These are phyloP conservation scores for Parasteatoda tepidariorum DNA, from an alignment of 1,140 invertebrate species.

Conservation along the genomic window DNA sequence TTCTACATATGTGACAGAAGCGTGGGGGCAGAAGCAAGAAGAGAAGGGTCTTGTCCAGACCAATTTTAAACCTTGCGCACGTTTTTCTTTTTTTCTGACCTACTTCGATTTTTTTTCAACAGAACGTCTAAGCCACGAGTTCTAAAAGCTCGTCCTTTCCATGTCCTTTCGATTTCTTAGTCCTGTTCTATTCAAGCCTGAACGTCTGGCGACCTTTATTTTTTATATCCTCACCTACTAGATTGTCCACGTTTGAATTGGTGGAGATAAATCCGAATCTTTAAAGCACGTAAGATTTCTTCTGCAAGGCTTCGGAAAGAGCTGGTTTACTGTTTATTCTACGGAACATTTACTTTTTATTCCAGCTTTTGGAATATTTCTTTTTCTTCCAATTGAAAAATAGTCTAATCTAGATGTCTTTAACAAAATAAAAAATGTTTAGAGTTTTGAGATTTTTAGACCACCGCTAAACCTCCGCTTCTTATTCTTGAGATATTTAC, in stretches of 20 bases:
- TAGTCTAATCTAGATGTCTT: too few species aligned
- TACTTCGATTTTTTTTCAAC: background rate
- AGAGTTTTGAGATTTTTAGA: too few species aligned
- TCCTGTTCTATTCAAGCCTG: conserved; percentile 5
- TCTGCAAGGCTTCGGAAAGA: background rate
- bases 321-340: background rate
- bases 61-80: conserved; percentile 26
- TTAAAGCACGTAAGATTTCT: background rate
- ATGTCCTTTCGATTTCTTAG: conserved; percentile 20
- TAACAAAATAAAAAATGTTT: too few species aligned
- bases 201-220: background rate
- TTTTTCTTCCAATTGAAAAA: background rate
- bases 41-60: conserved; percentile 1
- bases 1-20: conserved; percentile 20
- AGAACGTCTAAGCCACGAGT: background rate
- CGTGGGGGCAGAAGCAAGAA: background rate
- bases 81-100: background rate
- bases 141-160: conserved; percentile 8
- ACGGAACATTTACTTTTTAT: background rate
- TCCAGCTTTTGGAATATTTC: background rate
- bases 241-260: background rate
- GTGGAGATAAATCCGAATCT: conserved; percentile 9
- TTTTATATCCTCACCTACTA: background rate
- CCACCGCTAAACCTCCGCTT: too few species aligned
- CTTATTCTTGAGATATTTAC: too few species aligned